These are phyloP conservation scores for Platycnemis pennipes DNA, from an alignment of 2,888 invertebrate genomes.

Conservation along the genomic window DNA sequence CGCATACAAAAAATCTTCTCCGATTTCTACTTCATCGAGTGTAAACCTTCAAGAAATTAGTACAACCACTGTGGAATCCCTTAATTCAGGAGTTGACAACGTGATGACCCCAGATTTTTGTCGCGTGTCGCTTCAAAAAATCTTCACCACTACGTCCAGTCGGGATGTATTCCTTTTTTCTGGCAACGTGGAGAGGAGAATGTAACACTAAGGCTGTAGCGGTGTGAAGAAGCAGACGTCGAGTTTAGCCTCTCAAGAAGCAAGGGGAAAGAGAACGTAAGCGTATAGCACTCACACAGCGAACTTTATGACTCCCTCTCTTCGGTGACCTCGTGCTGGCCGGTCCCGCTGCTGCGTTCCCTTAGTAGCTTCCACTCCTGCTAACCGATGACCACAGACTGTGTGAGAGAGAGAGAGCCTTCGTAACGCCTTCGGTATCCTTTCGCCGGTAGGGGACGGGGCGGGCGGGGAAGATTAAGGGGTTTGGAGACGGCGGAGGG, in stretches of 20 bases:
- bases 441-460: neutral
- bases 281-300: constrained; percentile 39
- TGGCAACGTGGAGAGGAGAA: neutral
- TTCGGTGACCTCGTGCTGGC: neutral
- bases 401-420: constrained; percentile 51
- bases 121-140: neutral
- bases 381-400: constrained; percentile 56
- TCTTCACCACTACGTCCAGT: neutral
- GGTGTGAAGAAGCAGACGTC: neutral
- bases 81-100: neutral
- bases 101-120: neutral
- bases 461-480: neutral
- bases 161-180: neutral
- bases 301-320: constrained; percentile 38
- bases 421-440: constrained; percentile 24
- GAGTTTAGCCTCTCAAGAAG: neutral
- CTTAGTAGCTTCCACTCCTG: constrained; percentile 41
- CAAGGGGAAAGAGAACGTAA: neutral
- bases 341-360: neutral
- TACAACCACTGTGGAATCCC: neutral
- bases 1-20: neutral
- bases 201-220: neutral
- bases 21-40: neutral
- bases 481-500: neutral
- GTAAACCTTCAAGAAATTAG: neutral